phyloP scores from a whole-genome alignment of 2,797 vertebrate genomes.

The Neopelma chrysocephalum region DNA sequence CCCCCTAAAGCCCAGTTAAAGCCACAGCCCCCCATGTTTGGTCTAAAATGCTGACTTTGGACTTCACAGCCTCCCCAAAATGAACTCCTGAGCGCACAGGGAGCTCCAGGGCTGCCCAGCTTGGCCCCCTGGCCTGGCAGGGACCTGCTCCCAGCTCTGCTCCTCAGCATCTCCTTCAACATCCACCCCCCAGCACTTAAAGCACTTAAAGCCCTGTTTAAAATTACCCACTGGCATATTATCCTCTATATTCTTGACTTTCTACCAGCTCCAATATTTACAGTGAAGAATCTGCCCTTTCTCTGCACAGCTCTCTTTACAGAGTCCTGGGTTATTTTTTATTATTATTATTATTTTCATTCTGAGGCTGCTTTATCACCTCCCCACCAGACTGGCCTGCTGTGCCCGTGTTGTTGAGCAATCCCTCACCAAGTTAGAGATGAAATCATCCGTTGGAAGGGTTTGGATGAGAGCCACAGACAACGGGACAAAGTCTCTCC shows the following conservation, averaged over 20 bases:
- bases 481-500: background rate
- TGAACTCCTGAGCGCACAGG: background rate
- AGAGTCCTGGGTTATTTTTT: too few relatives aligned
- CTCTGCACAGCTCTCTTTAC: background rate
- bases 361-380: background rate
- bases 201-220: background rate
- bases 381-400: background rate
- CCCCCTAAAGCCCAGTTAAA: background rate
- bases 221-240: background rate
- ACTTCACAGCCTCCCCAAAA: background rate
- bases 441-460: background rate
- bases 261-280: background rate
- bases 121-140: background rate
- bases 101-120: background rate
- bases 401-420: background rate
- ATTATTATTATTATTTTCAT: background rate
- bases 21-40: background rate
- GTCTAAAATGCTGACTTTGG: background rate
- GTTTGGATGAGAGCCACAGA: background rate
- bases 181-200: background rate
- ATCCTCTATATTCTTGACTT: background rate
- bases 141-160: background rate
- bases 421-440: background rate
- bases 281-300: background rate
- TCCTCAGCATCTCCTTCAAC: background rate